These are phyloP conservation scores for Drosophila buzzatii DNA, from an alignment of 2,888 invertebrate genomes.

Conservation along the genomic window DNA sequence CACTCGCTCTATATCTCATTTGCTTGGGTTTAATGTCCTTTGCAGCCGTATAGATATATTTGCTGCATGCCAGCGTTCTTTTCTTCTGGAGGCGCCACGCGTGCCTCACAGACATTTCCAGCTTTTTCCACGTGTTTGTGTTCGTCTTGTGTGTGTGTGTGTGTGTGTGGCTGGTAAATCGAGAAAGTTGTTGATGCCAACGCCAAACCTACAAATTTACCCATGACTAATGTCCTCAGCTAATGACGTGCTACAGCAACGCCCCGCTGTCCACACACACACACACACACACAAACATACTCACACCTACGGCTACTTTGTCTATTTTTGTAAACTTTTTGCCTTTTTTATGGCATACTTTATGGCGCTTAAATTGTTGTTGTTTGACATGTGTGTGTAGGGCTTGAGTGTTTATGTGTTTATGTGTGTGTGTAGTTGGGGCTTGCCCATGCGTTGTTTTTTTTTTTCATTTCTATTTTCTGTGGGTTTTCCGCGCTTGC, in stretches of 20 bases:
- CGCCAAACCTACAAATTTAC: slow-evolving; percentile 47
- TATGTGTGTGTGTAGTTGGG: slow-evolving; percentile 22
- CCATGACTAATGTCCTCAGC: slow-evolving; percentile 67
- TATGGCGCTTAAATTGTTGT: slow-evolving; percentile 68
- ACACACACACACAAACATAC: slow-evolving; percentile 3
- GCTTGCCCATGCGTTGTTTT: slow-evolving; percentile 47
- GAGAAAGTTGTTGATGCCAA: slow-evolving; percentile 67
- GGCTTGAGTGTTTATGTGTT: slow-evolving; percentile 1
- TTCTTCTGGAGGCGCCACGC: slow-evolving; percentile 32
- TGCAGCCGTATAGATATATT: slow-evolving; percentile 73
- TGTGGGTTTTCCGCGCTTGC: slow-evolving; percentile 23
- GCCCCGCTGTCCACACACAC: slow-evolving; percentile 7
- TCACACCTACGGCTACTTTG: slow-evolving; percentile 24
- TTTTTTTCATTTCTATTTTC: slow-evolving; percentile 12
- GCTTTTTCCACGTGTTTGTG: slow-evolving; percentile 46
- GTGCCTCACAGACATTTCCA: slow-evolving; percentile 31
- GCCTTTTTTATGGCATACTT: slow-evolving; percentile 73
- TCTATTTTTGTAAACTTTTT: slow-evolving; percentile 63
- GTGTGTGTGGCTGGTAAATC: slow-evolving; percentile 34
- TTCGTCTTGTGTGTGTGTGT: neutral
- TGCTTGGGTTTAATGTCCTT: slow-evolving; percentile 82
- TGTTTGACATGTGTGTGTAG: slow-evolving; percentile 55
- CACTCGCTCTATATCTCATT: slow-evolving; percentile 9
- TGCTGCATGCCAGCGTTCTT: slow-evolving; percentile 50
- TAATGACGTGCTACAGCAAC: slow-evolving; percentile 50